phyloP scores from a whole-genome alignment of 2,888 invertebrate species.

The Rugalucina vietnamica region DNA sequence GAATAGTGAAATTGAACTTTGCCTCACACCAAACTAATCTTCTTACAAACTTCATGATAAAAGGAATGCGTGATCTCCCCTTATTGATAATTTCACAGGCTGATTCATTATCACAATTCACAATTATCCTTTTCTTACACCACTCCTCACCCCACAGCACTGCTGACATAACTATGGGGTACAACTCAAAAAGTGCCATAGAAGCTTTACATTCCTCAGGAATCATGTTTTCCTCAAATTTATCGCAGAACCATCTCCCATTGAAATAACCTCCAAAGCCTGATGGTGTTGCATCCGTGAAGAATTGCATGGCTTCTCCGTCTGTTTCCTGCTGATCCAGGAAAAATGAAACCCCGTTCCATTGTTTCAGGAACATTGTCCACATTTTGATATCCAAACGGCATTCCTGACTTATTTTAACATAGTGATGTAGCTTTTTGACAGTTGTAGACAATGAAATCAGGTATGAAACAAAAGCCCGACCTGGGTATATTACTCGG shows the following conservation, averaged over 20 bases:
- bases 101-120: constrained; percentile 27
- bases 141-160: constrained; percentile 17
- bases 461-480: constrained; percentile 52
- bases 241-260: neutral
- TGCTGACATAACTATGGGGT: constrained; percentile 2
- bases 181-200: neutral
- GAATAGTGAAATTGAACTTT: constrained; percentile 19
- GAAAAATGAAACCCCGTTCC: constrained; percentile 39
- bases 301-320: neutral
- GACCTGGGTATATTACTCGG: constrained; percentile 44
- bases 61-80: constrained; percentile 25
- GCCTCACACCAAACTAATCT: constrained; percentile 9
- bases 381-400: constrained; percentile 42
- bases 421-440: constrained; percentile 23
- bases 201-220: neutral
- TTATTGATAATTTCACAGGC: constrained; percentile 16
- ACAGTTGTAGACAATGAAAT: constrained; percentile 29
- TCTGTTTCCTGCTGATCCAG: neutral
- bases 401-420: constrained; percentile 34
- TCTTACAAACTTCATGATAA: constrained; percentile 36
- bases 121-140: constrained; percentile 1
- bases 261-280: neutral
- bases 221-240: neutral
- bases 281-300: constrained; percentile 14
- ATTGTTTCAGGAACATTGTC: constrained; percentile 20